These are phyloP conservation scores for Magallana ariakensis DNA, from an alignment of 1,140 invertebrate species.

Conservation along the genomic window DNA sequence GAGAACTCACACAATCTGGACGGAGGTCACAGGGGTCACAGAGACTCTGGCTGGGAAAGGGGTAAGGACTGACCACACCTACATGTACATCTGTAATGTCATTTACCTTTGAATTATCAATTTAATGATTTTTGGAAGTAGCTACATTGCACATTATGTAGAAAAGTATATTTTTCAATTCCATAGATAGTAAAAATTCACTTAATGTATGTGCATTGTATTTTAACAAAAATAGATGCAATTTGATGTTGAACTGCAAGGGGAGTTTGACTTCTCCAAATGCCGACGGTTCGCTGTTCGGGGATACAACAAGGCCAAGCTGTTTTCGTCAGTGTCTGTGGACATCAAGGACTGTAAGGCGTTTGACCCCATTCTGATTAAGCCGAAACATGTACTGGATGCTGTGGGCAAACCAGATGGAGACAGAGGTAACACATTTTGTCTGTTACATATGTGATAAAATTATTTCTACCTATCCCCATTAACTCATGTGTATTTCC, in stretches of 20 bases:
- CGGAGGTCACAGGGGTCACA: neutral
- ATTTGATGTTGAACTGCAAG: constrained; percentile 48
- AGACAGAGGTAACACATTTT: neutral
- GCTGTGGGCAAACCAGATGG: constrained; percentile 42
- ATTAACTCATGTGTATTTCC: no score
- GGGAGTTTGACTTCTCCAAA: constrained; percentile 58
- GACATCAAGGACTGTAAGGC: constrained; percentile 58
- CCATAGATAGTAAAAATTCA: no score
- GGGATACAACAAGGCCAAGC: constrained; percentile 58
- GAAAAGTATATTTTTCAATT: no score
- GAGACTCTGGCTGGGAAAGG: no score
- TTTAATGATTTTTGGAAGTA: no score
- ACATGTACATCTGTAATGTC: neutral
- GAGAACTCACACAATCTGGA: constrained; percentile 48
- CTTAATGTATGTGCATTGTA: no score
- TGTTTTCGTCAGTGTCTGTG: constrained; percentile 48
- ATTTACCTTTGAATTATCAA: no score
- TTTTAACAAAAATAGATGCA: constrained; percentile 24
- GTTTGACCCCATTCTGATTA: constrained; percentile 54
- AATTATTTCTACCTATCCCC: no score
- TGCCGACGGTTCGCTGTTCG: constrained; percentile 56
- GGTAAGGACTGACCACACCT: neutral
- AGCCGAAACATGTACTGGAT: constrained; percentile 56
- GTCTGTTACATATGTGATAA: no score
- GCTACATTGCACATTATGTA: no score